Evolutionary conservation across 2,888 invertebrate genomes (phyloP), one percentile per base, ranked within the genome.

Genomic region (Lymantria monacha): DNA sequence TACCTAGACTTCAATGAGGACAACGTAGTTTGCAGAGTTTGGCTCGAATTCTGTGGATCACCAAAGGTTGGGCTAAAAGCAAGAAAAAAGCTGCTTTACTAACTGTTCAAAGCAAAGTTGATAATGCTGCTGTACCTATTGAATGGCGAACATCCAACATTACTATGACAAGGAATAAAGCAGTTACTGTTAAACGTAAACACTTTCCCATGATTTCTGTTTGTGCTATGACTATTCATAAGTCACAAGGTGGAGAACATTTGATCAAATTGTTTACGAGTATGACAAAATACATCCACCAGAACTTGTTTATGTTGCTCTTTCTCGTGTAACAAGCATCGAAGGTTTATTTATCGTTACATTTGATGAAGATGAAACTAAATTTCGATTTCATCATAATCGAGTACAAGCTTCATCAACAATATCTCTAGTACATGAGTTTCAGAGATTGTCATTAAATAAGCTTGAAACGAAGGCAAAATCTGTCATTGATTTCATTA

Each of bases 1-100:
- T 58, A 58, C 54, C 10, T 61, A 41, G 63, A 69, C 55, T 51
- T 30, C 36, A 42, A 68, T 61, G 51, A 57, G 43, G 30, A 42
- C 46, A 47, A 56, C 49, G 33, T 37, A 55, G 12, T 63, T 0
- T 56, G 37, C 11, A 52, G 57, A 54, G 44, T 63, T 49, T 63
- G 61, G 62, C 51, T 63, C 15, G 51, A 59, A 44, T 64, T 64
- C 41, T 46, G 46, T 45, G 53, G 46, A 47, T 53, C 51, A 56
- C 37, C 33, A 40, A 51, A 49, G 37, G 46, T 51, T 22, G 22
- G 43, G 30, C n/a, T 46, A 55, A 58, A 55, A 56, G 13, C n/a
- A 46, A 40, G 38, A 47, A 49, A 46, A 53, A 51, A 55, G 51
- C 49, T 36, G 49, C 48, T 33, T 36, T 30, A 33, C 48, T 46